Evolutionary conservation across 2,888 invertebrate genomes (phyloP).

Genomic region (Mamestra brassicae): DNA sequence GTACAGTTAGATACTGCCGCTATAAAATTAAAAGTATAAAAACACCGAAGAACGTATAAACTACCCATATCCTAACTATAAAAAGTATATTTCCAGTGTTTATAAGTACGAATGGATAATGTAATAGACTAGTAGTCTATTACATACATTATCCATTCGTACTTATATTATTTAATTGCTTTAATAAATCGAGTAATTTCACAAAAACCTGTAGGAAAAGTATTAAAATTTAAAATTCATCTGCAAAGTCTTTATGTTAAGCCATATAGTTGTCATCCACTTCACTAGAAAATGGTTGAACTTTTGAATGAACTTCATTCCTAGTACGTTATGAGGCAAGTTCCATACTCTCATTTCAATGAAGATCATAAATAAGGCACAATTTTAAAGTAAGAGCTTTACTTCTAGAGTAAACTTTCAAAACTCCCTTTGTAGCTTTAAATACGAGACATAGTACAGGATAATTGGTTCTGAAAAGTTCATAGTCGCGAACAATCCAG

Average conservation of each 20-base stretch:
- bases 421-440: conserved; percentile 37
- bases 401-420: conserved; percentile 39
- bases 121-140: not conserved
- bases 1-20: conserved; percentile 31
- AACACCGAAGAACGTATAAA: conserved; percentile 30
- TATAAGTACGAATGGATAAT: no score
- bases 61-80: conserved; percentile 21
- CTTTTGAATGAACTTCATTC: conserved; percentile 36
- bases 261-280: conserved; percentile 13
- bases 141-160: conserved; percentile 9
- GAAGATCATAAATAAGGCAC: conserved; percentile 20
- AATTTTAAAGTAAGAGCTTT: conserved; percentile 17
- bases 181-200: conserved; percentile 1
- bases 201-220: not conserved
- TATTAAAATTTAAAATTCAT: not conserved
- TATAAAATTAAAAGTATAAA: conserved; percentile 52
- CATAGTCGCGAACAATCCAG: conserved; percentile 50
- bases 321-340: conserved; percentile 1
- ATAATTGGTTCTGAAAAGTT: conserved; percentile 66
- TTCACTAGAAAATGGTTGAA: conserved; percentile 36
- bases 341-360: conserved; percentile 35
- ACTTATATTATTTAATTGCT: conserved; percentile 19
- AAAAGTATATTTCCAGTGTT: conserved; percentile 28
- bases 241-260: not conserved
- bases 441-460: conserved; percentile 46